Percentiles rank a stretch among this genome's conserved stretches.
Evolutionary conservation across 2,888 invertebrate species (phyloP).

Genomic region (Agrenia bidenticulata): DNA sequence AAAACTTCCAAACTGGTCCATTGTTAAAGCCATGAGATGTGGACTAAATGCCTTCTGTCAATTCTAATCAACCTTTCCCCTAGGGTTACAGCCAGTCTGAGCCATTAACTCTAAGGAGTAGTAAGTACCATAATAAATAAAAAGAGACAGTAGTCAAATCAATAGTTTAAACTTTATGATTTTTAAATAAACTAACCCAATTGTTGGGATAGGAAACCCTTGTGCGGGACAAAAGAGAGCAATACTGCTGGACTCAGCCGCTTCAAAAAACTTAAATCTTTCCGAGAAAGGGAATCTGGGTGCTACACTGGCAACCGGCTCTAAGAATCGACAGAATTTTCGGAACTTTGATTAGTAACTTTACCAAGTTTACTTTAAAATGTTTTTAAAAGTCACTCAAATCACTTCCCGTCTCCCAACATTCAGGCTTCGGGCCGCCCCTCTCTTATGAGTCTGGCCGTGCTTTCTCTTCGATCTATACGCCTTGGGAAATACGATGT

Average conservation of each 20-base stretch:
- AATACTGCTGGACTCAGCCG: constrained; percentile 36
- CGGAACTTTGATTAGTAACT: constrained; percentile 8
- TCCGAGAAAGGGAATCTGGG: constrained; percentile 52
- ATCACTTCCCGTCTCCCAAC: constrained; percentile 54
- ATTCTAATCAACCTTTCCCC: too few relatives aligned
- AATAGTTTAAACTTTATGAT: too few relatives aligned
- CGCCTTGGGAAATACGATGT: not conserved
- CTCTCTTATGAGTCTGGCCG: constrained; percentile 50
- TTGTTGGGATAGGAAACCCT: constrained; percentile 62
- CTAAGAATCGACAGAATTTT: constrained; percentile 31
- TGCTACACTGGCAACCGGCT: constrained; percentile 50
- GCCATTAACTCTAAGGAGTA: too few relatives aligned
- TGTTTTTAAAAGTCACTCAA: constrained; percentile 25
- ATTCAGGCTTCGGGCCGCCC: constrained; percentile 54
- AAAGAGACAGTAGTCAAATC: too few relatives aligned
- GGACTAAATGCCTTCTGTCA: too few relatives aligned
- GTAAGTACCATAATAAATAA: too few relatives aligned
- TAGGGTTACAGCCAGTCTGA: too few relatives aligned
- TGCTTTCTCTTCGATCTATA: constrained; percentile 8
- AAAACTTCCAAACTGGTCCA: too few relatives aligned
- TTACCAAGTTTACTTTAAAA: not conserved
- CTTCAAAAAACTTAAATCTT: constrained; percentile 49
- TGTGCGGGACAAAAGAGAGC: constrained; percentile 62
- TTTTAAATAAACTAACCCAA: constrained; percentile 11
- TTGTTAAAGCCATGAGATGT: too few relatives aligned